Base-by-base conservation (phyloP, 2,797 vertebrate species). In the Huso huso region DNA sequence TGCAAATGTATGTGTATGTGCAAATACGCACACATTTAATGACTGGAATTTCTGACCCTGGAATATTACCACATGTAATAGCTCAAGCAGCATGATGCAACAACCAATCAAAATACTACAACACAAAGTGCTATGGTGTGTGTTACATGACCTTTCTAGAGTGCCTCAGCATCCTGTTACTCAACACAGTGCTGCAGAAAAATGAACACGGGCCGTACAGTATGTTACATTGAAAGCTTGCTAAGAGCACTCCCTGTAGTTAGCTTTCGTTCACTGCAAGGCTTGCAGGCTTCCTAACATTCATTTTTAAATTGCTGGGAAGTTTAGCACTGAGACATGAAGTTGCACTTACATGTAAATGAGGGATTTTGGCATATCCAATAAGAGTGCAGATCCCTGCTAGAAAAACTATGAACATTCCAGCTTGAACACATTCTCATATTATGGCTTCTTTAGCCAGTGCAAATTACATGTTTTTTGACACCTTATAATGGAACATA, bases 221-320 rank as follows among this genome's bases (percentile, higher is more conserved):
- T 61, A 50, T 55, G 50, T 37, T 10, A 12, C 61, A 53, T 23
- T 68, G 66, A 68, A 63, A 59, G 51, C 23, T 64, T 18, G 64
- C 65, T 67, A 67, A 68, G 53, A 71, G 68, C 63, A 63, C 50
- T 7, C 61, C 12, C 51, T 13, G 61, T 51, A 48, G 66, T 18
- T 4, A 12, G 60, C 3, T 48, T 51, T 55, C 10, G 6, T 9
- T 10, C 61, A 13, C 62, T 6, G 55, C 37, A 73, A 69, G 67
- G 74, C 72, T 61, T 10, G 65, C 68, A 73, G 68, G 69, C 68
- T 67, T 23, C 23, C 23, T 3, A 23, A 23, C 23, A 23, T 23
- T 23, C 23, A 23, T 3, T 23, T 23, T 23, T 23, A 23, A 23
- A 23, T 23, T 23, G 23, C 23, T 23, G 23, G 23, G 23, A 23